Evolutionary conservation across 2,797 vertebrate species (phyloP).

Genomic region (Myotis findleyi): DNA sequence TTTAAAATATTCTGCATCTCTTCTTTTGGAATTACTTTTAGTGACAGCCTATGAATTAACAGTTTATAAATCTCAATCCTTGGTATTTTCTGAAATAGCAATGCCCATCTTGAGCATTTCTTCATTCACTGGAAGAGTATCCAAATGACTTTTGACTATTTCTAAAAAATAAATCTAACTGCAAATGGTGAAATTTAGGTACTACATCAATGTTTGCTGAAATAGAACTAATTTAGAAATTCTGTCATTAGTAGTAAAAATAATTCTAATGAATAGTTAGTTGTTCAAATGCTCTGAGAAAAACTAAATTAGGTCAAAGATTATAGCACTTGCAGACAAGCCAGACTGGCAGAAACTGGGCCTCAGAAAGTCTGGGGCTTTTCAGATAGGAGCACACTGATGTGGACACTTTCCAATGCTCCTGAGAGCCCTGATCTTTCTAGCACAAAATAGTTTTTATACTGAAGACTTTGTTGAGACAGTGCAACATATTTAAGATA

Average conservation of each 20-base stretch:
- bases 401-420: not conserved
- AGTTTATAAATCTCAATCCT: not conserved
- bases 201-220: not conserved
- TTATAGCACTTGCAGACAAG: not conserved
- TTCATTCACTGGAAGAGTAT: not conserved
- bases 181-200: not conserved
- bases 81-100: not conserved
- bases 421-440: not conserved
- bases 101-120: not conserved
- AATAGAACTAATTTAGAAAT: not conserved
- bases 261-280: not conserved
- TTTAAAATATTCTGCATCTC: not conserved
- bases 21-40: not conserved
- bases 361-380: not conserved
- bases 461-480: constrained; percentile 6
- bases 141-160: not conserved
- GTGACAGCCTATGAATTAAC: not conserved
- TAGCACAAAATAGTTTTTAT: not conserved
- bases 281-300: not conserved
- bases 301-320: constrained; percentile 16
- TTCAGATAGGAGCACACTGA: not conserved
- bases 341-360: not conserved
- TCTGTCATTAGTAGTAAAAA: constrained; percentile 16
- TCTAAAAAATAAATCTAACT: not conserved
- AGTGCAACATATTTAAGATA: not conserved